These are phyloP conservation scores for Orchesella cincta DNA, from an alignment of 1,140 invertebrate genomes.

Conservation along the genomic window DNA sequence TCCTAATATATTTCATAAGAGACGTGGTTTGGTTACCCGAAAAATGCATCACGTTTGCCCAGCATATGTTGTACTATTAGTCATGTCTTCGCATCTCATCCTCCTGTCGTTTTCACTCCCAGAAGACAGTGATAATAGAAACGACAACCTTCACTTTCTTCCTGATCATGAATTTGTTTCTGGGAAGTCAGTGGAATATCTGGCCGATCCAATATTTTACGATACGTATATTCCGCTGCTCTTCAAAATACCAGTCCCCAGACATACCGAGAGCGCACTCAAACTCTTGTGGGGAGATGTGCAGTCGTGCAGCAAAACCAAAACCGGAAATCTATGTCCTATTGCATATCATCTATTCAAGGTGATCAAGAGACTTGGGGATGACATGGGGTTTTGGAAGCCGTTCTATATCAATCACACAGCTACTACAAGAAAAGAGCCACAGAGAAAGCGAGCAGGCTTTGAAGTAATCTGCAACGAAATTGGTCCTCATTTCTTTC, in stretches of 20 bases:
- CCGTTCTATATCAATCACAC: slow-evolving; percentile 1
- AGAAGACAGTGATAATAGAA: not conserved
- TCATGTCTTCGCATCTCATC: too few relatives aligned
- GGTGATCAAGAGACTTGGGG: slow-evolving; percentile 22
- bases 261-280: slow-evolving; percentile 33
- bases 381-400: slow-evolving; percentile 40
- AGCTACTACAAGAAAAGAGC: not conserved
- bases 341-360: slow-evolving; percentile 34
- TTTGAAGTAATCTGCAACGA: slow-evolving; percentile 27
- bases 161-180: slow-evolving; percentile 28
- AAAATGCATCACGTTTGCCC: too few relatives aligned
- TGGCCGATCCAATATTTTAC: slow-evolving; percentile 37
- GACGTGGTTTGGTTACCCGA: too few relatives aligned
- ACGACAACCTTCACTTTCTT: not conserved
- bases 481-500: slow-evolving; percentile 33
- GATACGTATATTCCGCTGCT: slow-evolving; percentile 36
- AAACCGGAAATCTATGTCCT: slow-evolving; percentile 37
- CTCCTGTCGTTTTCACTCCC: not conserved
- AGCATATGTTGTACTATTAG: too few relatives aligned
- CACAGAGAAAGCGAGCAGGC: not conserved
- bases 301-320: slow-evolving; percentile 7
- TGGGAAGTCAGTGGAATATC: slow-evolving; percentile 29
- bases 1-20: too few relatives aligned
- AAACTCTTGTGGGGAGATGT: slow-evolving; percentile 35
- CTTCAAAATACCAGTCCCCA: slow-evolving; percentile 33